Base-by-base conservation (phyloP, 2,797 vertebrate genomes). In the Coluber constrictor region DNA sequence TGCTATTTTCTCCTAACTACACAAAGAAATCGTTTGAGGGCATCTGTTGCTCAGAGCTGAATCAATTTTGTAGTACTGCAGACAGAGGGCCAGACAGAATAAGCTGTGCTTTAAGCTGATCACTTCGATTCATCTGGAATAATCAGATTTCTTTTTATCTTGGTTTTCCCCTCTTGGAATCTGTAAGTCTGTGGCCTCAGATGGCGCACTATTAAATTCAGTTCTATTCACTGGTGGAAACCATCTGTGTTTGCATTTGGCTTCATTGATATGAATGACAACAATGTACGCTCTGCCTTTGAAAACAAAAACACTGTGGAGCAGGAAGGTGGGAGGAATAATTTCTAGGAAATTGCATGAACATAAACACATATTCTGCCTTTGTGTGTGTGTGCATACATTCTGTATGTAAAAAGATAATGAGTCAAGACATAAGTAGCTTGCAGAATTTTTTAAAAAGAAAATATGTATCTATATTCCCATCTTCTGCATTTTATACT, bases 191-290 rank as follows among this genome's bases (percentile, higher is more conserved):
- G 93, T 96, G 95, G 95, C 96, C 96, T 97, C 96, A 96, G 95
- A 96, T 94, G 95, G 93, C 92, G 93, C 92, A 96, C 95, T 95
- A 95, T 96, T 97, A 95, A 96, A 94, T 96, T 96, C 91, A 92
- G 91, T 95, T 96, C 94, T 91, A 94, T 96, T 93, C 94, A 92
- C 93, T 95, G 95, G 94, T 92, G 94, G 95, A 94, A 96, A 91
- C 94, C 96, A 96, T 97, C 95, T 97, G 96, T 95, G 94, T 93
- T 95, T 96, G 94, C 96, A 95, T 96, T 96, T 96, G 96, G 90
- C 94, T 95, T 96, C 92, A 93, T 95, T 96, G 95, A 95, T 94
- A 88, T 56, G 95, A 94, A 93, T 66, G 59, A 95, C 94, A 94
- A 90, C 92, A 95, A 59, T 37, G 63, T 63, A n/a, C 25, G 43